Evolutionary conservation across 2,888 invertebrate species (phyloP).

Genomic region (Lydus trimaculatus): DNA sequence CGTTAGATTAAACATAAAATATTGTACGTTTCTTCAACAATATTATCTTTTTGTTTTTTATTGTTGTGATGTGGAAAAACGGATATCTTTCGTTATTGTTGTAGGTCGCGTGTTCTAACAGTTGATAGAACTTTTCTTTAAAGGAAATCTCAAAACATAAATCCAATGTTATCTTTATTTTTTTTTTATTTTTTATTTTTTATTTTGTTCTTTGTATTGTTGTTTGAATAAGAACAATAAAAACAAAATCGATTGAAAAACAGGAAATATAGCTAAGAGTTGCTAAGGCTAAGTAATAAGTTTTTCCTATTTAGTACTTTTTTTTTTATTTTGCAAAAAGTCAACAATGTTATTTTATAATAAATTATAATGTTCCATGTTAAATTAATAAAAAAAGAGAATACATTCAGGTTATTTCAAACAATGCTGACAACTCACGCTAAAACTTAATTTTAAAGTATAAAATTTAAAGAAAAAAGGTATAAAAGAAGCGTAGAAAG

Average conservation of each 20-base stretch:
- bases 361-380: neutral
- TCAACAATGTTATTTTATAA: neutral
- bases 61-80: neutral
- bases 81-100: neutral
- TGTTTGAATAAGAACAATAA: neutral
- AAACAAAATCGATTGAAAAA: neutral
- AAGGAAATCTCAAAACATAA: conserved; percentile 4
- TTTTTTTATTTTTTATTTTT: neutral
- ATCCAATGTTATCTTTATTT: neutral
- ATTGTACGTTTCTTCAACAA: too few species aligned
- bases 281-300: neutral
- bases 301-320: too few species aligned
- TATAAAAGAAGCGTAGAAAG: too few species aligned
- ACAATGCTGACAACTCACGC: conserved; percentile 17
- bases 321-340: neutral
- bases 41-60: too few species aligned
- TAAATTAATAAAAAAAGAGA: neutral
- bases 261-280: neutral
- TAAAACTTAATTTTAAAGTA: conserved; percentile 22
- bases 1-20: too few species aligned
- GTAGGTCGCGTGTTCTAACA: neutral
- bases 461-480: neutral
- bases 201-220: neutral
- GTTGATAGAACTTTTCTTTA: conserved; percentile 1
- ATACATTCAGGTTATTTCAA: neutral